A percentile compares a stretch with the other conserved stretches of the same genome.
Conservation (phyloP, 2,113 vertebrate genomes). For the Anguilla rostrata region DNA sequence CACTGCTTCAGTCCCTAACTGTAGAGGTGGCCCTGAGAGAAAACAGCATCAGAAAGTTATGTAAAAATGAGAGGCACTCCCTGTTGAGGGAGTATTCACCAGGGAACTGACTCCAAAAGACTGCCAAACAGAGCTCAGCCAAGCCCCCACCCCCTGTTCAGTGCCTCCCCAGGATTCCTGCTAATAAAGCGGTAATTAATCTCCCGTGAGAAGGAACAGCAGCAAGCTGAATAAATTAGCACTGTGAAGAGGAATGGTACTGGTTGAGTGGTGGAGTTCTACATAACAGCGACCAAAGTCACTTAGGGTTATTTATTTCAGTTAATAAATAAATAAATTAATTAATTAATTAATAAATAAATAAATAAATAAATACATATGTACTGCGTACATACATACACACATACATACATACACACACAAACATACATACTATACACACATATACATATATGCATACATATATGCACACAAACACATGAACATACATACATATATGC, state of each 20-base stretch:
- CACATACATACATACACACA: not conserved
- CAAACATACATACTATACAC: not conserved
- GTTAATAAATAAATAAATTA: too few species aligned
- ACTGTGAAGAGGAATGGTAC: not conserved
- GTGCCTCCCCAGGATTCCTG: not conserved
- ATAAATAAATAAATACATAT: too few species aligned
- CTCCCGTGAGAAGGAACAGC: slow-evolving; percentile 1
- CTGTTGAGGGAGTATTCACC: not conserved
- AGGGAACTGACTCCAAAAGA: not conserved
- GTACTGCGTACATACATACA: too few species aligned
- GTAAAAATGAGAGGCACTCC: not conserved
- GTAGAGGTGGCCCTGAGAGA: too few species aligned
- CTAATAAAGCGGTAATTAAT: slow-evolving; percentile 31
- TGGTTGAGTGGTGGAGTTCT: too few species aligned
- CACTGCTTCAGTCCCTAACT: too few species aligned
- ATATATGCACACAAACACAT: not conserved
- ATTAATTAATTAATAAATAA: too few species aligned
- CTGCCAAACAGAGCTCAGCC: not conserved
- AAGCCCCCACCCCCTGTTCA: not conserved
- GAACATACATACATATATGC: not conserved
- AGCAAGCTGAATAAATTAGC: not conserved
- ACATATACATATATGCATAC: not conserved
- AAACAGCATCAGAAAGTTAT: not conserved
- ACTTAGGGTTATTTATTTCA: too few species aligned
- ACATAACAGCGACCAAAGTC: too few species aligned